Percentiles rank a stretch among this genome's conserved stretches.
These are phyloP conservation scores for Baryphthengus martii DNA, from an alignment of 2,113 vertebrate genomes.

Conservation along the genomic window DNA sequence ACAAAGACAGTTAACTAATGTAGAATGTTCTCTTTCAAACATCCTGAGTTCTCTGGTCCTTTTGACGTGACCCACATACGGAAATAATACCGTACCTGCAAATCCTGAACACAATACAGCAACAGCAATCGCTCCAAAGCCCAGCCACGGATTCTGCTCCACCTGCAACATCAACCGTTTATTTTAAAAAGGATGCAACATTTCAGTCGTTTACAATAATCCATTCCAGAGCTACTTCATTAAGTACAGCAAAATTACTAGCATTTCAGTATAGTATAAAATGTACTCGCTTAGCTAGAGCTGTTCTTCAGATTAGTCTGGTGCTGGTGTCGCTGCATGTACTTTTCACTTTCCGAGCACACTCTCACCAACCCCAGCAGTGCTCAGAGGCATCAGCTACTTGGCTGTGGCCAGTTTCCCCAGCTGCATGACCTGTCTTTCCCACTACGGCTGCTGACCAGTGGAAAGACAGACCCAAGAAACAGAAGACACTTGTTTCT, in stretches of 20 bases:
- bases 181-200: neutral
- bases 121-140: conserved; percentile 86
- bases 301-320: neutral
- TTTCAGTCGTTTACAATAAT: neutral
- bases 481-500: neutral
- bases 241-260: neutral
- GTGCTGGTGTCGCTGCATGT: neutral
- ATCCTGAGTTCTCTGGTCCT: neutral
- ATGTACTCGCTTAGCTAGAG: neutral
- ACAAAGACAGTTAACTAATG: neutral
- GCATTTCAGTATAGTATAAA: neutral
- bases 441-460: neutral
- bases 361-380: neutral
- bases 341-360: rapidly evolving
- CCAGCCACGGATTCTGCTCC: conserved; percentile 88
- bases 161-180: conserved; percentile 76
- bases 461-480: neutral
- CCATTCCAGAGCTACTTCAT: neutral
- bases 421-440: neutral
- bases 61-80: rapidly evolving
- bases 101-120: conserved; percentile 97
- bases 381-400: neutral
- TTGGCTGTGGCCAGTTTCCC: neutral
- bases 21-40: neutral
- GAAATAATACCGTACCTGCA: conserved; percentile 81